Evolutionary conservation across 2,888 invertebrate genomes (phyloP).

Genomic region (Alentia gelatinosa): DNA sequence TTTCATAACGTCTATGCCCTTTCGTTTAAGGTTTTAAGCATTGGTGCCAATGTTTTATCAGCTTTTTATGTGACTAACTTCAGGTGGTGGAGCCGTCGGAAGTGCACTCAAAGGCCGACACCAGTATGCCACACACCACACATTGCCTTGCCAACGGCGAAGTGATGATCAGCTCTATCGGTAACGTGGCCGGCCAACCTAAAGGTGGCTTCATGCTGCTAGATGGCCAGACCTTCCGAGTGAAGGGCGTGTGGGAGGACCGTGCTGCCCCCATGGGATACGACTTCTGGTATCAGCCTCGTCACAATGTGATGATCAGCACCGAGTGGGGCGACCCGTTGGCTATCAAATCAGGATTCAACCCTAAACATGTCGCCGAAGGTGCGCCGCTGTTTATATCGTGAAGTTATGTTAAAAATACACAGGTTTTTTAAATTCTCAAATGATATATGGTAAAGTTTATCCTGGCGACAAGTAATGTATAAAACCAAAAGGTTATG

Average conservation of each 20-base stretch:
- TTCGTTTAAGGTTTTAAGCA: too few species aligned
- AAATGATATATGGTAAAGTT: too few species aligned
- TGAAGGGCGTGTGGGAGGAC: constrained; percentile 83
- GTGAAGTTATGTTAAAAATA: too few species aligned
- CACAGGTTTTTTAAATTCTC: too few species aligned
- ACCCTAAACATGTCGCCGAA: constrained; percentile 81
- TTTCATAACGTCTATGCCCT: too few species aligned
- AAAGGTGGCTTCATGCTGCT: constrained; percentile 92
- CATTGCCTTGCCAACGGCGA: constrained; percentile 96
- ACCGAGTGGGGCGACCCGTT: constrained; percentile 96
- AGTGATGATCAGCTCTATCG: constrained; percentile 97
- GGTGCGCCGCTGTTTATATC: too few species aligned
- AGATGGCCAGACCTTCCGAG: constrained; percentile 89
- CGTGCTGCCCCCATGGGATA: constrained; percentile 85
- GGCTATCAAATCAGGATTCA: constrained; percentile 86
- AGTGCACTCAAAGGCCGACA: constrained; percentile 86
- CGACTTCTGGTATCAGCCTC: constrained; percentile 99
- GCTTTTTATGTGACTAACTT: too few species aligned
- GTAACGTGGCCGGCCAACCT: constrained; percentile 90
- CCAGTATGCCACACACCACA: constrained; percentile 93
- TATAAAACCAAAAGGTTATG: too few species aligned
- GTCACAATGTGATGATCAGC: constrained; percentile 93
- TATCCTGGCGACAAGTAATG: too few species aligned
- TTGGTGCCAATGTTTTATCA: too few species aligned
- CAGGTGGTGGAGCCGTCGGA: constrained; percentile 91